Conservation (phyloP, 2,113 vertebrate genomes). For the Loxodonta africana region DNA sequence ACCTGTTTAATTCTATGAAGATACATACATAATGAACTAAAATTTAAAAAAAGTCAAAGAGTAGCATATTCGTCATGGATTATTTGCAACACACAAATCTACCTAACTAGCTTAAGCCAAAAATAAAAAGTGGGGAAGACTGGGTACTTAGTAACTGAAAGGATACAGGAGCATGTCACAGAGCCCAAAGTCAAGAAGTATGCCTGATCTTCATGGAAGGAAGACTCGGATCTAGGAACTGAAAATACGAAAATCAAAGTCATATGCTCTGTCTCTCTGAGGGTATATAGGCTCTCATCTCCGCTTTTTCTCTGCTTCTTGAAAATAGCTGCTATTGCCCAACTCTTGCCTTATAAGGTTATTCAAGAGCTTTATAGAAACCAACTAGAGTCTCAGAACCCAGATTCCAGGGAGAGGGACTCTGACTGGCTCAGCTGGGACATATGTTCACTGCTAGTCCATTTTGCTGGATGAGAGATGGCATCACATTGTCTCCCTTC, state of each 20-base stretch:
- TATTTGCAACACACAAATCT: slow-evolving; percentile 31
- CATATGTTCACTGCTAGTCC: not conserved
- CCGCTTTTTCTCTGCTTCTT: not conserved
- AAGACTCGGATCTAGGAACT: not conserved
- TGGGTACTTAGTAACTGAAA: not conserved
- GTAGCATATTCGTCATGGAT: not conserved
- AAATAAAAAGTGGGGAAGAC: not conserved
- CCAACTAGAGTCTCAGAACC: not conserved
- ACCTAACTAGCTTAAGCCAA: not conserved
- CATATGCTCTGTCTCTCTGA: not conserved
- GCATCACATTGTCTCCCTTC: not conserved
- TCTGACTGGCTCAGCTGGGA: not conserved
- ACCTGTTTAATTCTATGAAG: not conserved
- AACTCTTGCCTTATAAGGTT: not conserved
- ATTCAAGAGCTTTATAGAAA: not conserved
- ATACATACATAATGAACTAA: not conserved
- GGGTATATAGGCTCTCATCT: not conserved
- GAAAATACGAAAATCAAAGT: not conserved
- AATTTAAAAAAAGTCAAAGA: slow-evolving; percentile 1
- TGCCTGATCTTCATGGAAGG: not conserved
- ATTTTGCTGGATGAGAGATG: not conserved
- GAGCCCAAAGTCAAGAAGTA: not conserved
- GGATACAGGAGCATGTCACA: not conserved
- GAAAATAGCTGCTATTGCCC: not conserved
- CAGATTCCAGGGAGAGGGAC: not conserved